Percentiles rank a stretch among this genome's conserved stretches.
Evolutionary conservation across 2,113 vertebrate genomes (phyloP).

Genomic region (Bubo scandiacus): DNA sequence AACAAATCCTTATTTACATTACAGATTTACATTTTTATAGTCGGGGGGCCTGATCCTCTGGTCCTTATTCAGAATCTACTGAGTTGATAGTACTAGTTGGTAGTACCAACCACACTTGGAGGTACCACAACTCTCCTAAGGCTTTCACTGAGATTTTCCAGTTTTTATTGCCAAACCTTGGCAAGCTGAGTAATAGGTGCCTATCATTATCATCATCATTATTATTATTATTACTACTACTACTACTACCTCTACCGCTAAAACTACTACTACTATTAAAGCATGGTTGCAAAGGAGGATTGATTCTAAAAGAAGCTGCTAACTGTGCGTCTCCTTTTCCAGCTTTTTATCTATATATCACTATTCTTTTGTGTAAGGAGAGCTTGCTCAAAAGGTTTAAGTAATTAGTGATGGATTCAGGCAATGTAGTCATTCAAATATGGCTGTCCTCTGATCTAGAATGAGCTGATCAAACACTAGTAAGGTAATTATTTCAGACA

Average conservation of each 20-base stretch:
- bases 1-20: constrained; percentile 47
- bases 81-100: not conserved
- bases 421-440: not conserved
- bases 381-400: not conserved
- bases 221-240: too few species aligned
- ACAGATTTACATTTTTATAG: constrained; percentile 33
- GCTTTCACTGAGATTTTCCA: not conserved
- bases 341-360: not conserved
- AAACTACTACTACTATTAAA: not conserved
- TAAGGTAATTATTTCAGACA: not conserved
- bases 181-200: not conserved
- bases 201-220: not conserved
- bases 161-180: not conserved
- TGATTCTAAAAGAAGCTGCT: not conserved
- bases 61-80: not conserved
- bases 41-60: not conserved
- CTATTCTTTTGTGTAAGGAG: not conserved
- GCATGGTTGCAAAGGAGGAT: not conserved
- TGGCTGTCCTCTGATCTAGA: constrained; percentile 9
- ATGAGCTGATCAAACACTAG: not conserved
- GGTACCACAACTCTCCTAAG: accelerated
- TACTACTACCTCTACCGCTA: not conserved
- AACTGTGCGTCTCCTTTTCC: not conserved
- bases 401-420: not conserved
- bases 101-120: accelerated